Percentiles rank a stretch among this genome's conserved stretches.
Conservation (phyloP, 2,113 vertebrate genomes). For the Passer montanus region DNA sequence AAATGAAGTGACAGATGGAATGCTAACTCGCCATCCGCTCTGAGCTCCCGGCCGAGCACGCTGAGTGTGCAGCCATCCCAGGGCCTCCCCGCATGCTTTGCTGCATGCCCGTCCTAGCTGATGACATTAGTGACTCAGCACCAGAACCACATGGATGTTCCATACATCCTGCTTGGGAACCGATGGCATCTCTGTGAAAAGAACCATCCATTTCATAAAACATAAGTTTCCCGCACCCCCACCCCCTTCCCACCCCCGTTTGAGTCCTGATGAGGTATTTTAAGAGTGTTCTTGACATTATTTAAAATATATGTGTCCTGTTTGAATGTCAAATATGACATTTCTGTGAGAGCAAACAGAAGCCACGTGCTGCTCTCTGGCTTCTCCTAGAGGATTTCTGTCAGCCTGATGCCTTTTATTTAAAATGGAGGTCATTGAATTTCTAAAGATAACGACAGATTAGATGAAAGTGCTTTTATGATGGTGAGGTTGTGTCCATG, state of each 20-base stretch:
- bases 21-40: neutral
- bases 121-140: slow-evolving; percentile 72
- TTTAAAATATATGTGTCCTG: slow-evolving; percentile 69
- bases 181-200: slow-evolving; percentile 70
- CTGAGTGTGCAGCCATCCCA: neutral
- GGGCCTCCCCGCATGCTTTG: neutral
- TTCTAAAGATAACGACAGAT: slow-evolving; percentile 62
- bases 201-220: slow-evolving; percentile 79
- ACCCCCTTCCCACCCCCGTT: neutral
- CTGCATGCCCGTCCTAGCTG: neutral
- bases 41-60: neutral
- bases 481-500: slow-evolving; percentile 67
- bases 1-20: slow-evolving; percentile 47
- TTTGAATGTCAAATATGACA: slow-evolving; percentile 71
- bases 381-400: slow-evolving; percentile 64
- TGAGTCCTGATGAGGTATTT: slow-evolving; percentile 64
- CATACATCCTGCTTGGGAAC: slow-evolving; percentile 63
- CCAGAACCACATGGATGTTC: slow-evolving; percentile 66
- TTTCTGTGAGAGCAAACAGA: slow-evolving; percentile 63
- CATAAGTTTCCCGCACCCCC: slow-evolving; percentile 60
- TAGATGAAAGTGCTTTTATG: slow-evolving; percentile 67
- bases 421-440: slow-evolving; percentile 62
- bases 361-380: slow-evolving; percentile 59
- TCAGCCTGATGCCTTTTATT: slow-evolving; percentile 61
- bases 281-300: slow-evolving; percentile 68